Base-by-base conservation (phyloP, 2,113 vertebrate genomes). In the Noturus placidus region DNA sequence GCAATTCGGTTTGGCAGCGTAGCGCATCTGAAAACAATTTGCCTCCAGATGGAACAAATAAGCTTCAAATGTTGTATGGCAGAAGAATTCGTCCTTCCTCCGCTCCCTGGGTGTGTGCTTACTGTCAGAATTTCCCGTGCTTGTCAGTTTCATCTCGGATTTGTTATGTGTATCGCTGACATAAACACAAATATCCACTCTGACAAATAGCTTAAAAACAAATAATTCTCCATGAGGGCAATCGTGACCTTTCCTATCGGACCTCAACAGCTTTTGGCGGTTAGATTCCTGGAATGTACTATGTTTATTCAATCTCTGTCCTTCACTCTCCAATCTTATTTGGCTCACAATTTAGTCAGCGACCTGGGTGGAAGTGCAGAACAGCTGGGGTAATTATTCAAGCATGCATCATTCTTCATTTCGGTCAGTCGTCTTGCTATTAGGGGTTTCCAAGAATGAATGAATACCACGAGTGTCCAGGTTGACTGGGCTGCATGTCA, bases 41-140 rank as follows among this genome's bases (percentile, higher is more conserved):
- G 80, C 87, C 88, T 74, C 87, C 93, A 94, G 89, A 93, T 94
- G 92, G 93, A 94, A 92, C 67, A 88, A 59, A 94, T 90, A 82
- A 92, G 90, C 89, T 89, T 84, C 88, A 79, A 91, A 91, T 83
- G 89, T 83, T 88, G 72, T 63, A 85, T 72, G 87, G 91, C 86
- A 91, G 90, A 91, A 92, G 92, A 89, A 80, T 87, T 88, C 87
- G 76, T 74, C 85, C 86, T 91, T 88, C 88, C 82, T 79, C n/a
- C 70, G 90, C 86, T 85, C 42, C 83, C 78, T 82, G 87, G 82
- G 74, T 81, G 87, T 84, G 89, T 87, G 56, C 78, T 88, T 81
- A 72, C 78, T 77, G 52, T 83, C 84, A 82, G 86, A 82, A 67
- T 83, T 87, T 84, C 87, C 81, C 33, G 70, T 67, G 46, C 85